These are phyloP conservation scores for Vultur gryphus DNA, from an alignment of 2,797 vertebrate genomes.

Conservation along the genomic window DNA sequence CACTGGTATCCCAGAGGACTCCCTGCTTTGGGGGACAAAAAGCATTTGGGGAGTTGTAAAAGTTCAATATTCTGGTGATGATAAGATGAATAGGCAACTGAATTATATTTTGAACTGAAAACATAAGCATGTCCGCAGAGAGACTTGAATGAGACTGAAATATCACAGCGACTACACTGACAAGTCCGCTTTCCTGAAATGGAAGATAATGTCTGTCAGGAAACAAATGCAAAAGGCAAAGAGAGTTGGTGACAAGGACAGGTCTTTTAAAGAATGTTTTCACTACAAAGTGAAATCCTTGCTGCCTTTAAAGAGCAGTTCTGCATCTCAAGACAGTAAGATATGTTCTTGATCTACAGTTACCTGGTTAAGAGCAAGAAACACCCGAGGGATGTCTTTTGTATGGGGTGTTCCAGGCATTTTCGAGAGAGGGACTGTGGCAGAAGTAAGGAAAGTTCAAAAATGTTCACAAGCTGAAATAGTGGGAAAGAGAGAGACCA, in stretches of 20 bases:
- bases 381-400: not conserved
- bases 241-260: not conserved
- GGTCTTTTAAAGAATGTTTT: not conserved
- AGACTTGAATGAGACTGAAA: not conserved
- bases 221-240: not conserved
- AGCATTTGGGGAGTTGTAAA: not conserved
- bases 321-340: not conserved
- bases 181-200: not conserved
- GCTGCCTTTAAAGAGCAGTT: not conserved
- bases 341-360: not conserved
- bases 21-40: not conserved
- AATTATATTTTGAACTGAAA: not conserved
- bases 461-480: not conserved
- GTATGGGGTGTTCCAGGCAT: not conserved
- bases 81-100: not conserved
- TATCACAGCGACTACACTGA: not conserved
- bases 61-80: not conserved
- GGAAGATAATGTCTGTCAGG: not conserved
- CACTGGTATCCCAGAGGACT: not conserved
- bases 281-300: not conserved
- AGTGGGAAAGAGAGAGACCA: not conserved
- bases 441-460: not conserved
- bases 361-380: not conserved
- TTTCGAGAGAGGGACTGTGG: not conserved
- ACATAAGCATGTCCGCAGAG: not conserved